phyloP scores from a whole-genome alignment of 2,797 vertebrate genomes.

The Etheostoma nigrum region DNA sequence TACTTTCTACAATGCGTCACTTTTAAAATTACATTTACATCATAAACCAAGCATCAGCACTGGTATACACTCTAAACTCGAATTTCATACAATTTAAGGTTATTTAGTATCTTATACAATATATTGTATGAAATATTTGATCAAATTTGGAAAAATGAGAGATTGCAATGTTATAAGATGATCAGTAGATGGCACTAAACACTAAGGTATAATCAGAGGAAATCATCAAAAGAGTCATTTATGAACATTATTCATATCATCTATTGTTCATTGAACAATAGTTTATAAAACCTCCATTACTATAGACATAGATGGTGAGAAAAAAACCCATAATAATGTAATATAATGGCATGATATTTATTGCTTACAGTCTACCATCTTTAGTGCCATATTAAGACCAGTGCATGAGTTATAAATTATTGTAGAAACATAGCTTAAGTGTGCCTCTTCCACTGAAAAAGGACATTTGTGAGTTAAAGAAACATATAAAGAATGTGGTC shows the following conservation, averaged over 20 bases:
- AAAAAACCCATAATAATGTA: slow-evolving; percentile 13
- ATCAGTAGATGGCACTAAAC: slow-evolving; percentile 61
- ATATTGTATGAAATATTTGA: not conserved
- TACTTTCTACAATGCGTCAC: not conserved
- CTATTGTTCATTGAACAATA: not conserved
- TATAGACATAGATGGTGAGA: slow-evolving; percentile 5
- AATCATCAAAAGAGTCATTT: too few relatives aligned
- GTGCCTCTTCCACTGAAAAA: slow-evolving; percentile 13
- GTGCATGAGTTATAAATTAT: slow-evolving; percentile 37
- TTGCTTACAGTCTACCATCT: not conserved
- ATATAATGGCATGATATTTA: slow-evolving; percentile 24
- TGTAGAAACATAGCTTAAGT: slow-evolving; percentile 7
- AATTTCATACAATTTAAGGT: not conserved
- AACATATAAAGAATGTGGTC: slow-evolving; percentile 33
- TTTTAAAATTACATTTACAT: not conserved
- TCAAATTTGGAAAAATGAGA: not conserved
- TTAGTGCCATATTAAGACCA: slow-evolving; percentile 17
- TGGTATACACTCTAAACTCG: not conserved
- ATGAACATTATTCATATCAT: not conserved
- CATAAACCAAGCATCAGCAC: not conserved
- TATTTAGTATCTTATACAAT: not conserved
- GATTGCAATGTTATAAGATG: slow-evolving; percentile 6
- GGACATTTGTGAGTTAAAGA: slow-evolving; percentile 42
- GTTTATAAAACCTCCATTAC: slow-evolving; percentile 12
- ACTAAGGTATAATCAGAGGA: slow-evolving; percentile 41